Conservation (phyloP, 2,113 vertebrate genomes). For the Mesitornis unicolor region DNA sequence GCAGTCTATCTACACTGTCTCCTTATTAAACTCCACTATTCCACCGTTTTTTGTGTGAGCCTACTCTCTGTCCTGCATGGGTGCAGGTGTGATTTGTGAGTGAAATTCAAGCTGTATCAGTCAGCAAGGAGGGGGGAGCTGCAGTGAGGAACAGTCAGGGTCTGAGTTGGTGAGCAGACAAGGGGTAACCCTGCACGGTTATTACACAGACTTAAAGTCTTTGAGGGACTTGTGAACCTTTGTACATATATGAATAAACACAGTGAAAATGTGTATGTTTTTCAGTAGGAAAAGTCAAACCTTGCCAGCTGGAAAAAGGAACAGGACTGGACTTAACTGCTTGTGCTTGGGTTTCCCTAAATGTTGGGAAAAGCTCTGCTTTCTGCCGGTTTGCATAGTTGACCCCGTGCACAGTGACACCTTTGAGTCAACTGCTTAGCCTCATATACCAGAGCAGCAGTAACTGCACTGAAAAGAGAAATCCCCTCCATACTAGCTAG, state of each 20-base stretch:
- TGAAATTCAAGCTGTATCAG: neutral
- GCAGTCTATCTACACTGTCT: neutral
- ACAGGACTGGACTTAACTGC: neutral
- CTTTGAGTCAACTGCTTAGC: neutral
- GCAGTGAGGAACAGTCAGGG: neutral
- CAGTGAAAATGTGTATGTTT: rapidly evolving
- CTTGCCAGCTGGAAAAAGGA: neutral
- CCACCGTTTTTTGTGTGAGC: rapidly evolving
- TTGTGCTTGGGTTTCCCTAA: neutral
- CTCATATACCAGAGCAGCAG: neutral
- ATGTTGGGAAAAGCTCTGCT: neutral
- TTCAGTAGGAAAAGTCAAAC: neutral
- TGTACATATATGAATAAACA: rapidly evolving
- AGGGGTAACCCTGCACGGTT: neutral
- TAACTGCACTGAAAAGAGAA: neutral
- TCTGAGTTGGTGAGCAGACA: neutral
- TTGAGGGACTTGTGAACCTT: neutral
- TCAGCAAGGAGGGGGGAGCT: neutral
- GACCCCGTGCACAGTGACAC: rapidly evolving
- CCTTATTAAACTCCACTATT: neutral
- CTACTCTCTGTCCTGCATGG: neutral
- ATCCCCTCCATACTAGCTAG: too few species aligned
- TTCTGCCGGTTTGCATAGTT: rapidly evolving
- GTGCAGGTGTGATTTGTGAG: rapidly evolving
- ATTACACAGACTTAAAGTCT: too few species aligned